Evolutionary conservation across 2,888 invertebrate genomes (phyloP).

Genomic region (Eugnorisma glareosa): DNA sequence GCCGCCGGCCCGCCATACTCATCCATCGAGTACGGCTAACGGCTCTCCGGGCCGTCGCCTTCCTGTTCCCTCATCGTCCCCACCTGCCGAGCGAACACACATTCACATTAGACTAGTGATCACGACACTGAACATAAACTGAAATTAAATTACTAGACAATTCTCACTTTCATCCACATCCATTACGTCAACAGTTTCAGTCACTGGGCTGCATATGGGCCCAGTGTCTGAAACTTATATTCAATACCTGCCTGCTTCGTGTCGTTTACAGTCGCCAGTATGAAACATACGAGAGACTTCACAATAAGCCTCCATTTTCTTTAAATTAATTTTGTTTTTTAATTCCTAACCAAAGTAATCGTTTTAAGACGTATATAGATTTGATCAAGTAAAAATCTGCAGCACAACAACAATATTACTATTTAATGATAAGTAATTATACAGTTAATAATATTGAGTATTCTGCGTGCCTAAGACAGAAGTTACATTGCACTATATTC

Average conservation of each 20-base stretch:
- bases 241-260: slow-evolving; percentile 29
- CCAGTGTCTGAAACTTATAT: slow-evolving; percentile 35
- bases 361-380: neutral
- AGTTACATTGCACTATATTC: slow-evolving; percentile 9
- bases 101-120: slow-evolving; percentile 59
- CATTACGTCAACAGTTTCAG: slow-evolving; percentile 42
- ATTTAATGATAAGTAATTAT: neutral
- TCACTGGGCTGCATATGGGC: slow-evolving; percentile 38
- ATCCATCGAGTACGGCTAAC: slow-evolving; percentile 93
- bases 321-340: neutral
- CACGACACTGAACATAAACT: slow-evolving; percentile 30
- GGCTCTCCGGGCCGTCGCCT: slow-evolving; percentile 92
- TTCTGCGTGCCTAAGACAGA: slow-evolving; percentile 4
- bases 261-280: neutral
- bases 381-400: neutral
- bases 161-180: slow-evolving; percentile 62
- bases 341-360: neutral
- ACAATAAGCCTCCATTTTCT: neutral
- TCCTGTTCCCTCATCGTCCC: slow-evolving; percentile 92
- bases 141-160: slow-evolving; percentile 42
- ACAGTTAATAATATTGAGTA: neutral
- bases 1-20: slow-evolving; percentile 95
- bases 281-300: slow-evolving; percentile 5
- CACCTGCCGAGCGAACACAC: slow-evolving; percentile 85
- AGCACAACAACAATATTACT: neutral